Evolutionary conservation across 2,113 vertebrate genomes (phyloP).

Genomic region (Oncorhynchus mykiss): DNA sequence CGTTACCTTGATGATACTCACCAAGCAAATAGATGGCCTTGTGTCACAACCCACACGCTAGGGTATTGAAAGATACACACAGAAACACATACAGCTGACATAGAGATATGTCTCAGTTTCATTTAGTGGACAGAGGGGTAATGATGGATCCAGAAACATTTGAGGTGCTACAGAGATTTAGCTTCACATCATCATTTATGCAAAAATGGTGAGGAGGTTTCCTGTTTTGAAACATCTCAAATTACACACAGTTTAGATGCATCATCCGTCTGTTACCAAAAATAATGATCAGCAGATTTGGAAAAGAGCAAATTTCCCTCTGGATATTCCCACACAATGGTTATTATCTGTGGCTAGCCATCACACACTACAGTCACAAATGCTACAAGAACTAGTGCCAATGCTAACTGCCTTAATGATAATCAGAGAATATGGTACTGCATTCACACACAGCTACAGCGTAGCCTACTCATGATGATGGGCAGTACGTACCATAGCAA

Average conservation of each 20-base stretch:
- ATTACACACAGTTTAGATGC: conserved; percentile 7
- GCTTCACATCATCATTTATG: conserved; percentile 17
- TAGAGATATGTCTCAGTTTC: conserved; percentile 16
- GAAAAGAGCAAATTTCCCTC: conserved; percentile 45
- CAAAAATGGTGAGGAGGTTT: conserved; percentile 36
- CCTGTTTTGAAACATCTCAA: conserved; percentile 32
- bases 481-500: conserved; percentile 73
- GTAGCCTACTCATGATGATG: conserved; percentile 46
- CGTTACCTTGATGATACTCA: conserved; percentile 2
- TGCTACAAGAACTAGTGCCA: conserved; percentile 82
- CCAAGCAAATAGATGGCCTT: conserved; percentile 11
- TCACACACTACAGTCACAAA: conserved; percentile 59
- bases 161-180: conserved; percentile 44
- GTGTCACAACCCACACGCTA: conserved; percentile 23
- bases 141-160: conserved; percentile 38
- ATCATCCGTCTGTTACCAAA: conserved; percentile 69
- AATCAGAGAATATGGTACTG: conserved; percentile 78
- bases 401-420: conserved; percentile 94
- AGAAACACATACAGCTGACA: conserved; percentile 33
- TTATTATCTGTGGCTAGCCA: conserved; percentile 57
- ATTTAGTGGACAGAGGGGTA: conserved; percentile 2
- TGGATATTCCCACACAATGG: conserved; percentile 52
- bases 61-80: conserved; percentile 30
- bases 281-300: conserved; percentile 58
- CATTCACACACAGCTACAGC: conserved; percentile 65